A percentile compares a stretch with the other conserved stretches of the same genome.
phyloP scores from a whole-genome alignment of 2,888 invertebrate species.

The Drosophila flavopinicola region DNA sequence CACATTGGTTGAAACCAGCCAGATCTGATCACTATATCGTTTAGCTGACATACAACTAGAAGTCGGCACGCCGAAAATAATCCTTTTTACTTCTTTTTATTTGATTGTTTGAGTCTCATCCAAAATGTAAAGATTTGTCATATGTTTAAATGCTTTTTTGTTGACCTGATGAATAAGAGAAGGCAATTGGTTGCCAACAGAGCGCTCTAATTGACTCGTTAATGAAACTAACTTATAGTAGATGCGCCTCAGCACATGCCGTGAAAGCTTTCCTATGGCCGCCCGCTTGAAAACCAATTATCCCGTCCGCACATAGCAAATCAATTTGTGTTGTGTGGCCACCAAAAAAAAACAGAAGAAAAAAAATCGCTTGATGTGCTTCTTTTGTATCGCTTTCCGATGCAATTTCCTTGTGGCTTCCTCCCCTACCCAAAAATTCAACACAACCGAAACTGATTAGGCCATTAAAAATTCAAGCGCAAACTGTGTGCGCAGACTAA shows the following conservation, averaged over 20 bases:
- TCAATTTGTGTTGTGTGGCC: slow-evolving; percentile 56
- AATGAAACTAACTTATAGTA: slow-evolving; percentile 37
- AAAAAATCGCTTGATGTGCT: slow-evolving; percentile 51
- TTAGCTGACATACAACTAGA: too few species aligned
- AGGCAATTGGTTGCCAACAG: slow-evolving; percentile 25
- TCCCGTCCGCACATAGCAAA: slow-evolving; percentile 52
- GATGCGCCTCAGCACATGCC: slow-evolving; percentile 25
- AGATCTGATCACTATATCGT: too few species aligned
- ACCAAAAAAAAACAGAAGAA: slow-evolving; percentile 24
- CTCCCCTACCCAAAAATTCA: slow-evolving; percentile 19
- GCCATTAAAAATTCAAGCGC: slow-evolving; percentile 70
- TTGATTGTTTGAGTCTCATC: too few species aligned
- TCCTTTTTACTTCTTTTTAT: too few species aligned
- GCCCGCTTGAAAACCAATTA: slow-evolving; percentile 54
- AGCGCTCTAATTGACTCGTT: slow-evolving; percentile 52
- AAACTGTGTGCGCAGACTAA: slow-evolving; percentile 69
- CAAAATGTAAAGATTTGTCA: background rate
- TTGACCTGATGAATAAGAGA: slow-evolving; percentile 10
- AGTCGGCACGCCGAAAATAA: too few species aligned
- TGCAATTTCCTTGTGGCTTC: slow-evolving; percentile 61
- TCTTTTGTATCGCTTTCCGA: slow-evolving; percentile 60
- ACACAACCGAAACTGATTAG: slow-evolving; percentile 61
- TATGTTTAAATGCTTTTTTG: background rate
- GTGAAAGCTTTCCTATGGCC: slow-evolving; percentile 46
- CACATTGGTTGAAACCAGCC: background rate